Evolutionary conservation across 2,113 vertebrate genomes (phyloP), one percentile per base, ranked within the genome.

Genomic region (Pyxicephalus adspersus): DNA sequence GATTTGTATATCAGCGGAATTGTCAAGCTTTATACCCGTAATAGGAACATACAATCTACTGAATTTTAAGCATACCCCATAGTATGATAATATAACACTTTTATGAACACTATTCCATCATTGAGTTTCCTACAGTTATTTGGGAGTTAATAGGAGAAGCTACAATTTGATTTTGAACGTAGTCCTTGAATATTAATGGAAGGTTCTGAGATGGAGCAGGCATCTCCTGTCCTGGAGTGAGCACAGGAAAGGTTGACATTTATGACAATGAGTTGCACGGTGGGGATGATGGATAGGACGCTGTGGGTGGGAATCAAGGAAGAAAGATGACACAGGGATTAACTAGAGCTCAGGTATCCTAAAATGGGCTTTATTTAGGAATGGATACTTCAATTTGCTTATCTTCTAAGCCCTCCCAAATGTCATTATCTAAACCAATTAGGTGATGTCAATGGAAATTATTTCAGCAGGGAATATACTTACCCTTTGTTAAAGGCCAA

Each of bases 171-270:
- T 9, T 45, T 20, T 45, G 20, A 52, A n/a, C 51, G 15, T 23
- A 28, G 67, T 54, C 17, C 50, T 51, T 9, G 4, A 22, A 50
- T 68, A 16, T 28, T 54, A 28, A 54, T 17, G 20, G 15, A 26
- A 52, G 19, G 6, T 54, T 5, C 23, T 22, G 25, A n/a, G 20
- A 20, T 22, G 26, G 31, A 17, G 7, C n/a, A 17, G 71, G 29
- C 5, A 11, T 28, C 11, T 20, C 23, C 19, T 26, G 50, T 28
- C 68, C 51, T 31, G 54, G 26, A 45, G 31, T 11, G 9, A 17
- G 73, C n/a, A 26, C 26, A 63, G 16, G 58, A 57, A 25, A 20
- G 31, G 25, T 16, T 76, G 73, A 76, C 73, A 76, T 76, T 76
- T 76, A 76, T 26, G n/a, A 34, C 71, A 50, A 51, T 63, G 58